Evolutionary conservation across 1,140 invertebrate species (phyloP).

Genomic region (Spodoptera litura): DNA sequence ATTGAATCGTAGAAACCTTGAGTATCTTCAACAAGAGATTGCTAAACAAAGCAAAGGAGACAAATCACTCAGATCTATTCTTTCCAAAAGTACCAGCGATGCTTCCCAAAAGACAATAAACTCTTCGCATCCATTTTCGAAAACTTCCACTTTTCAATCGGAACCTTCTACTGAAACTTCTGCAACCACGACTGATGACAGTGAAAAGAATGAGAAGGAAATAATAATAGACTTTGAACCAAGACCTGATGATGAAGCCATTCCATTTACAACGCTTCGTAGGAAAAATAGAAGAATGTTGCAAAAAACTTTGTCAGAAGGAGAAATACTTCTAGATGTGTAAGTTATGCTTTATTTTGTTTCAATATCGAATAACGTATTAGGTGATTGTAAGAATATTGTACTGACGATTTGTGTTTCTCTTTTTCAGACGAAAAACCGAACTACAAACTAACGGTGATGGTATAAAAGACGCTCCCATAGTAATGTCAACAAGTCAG

Average conservation of each 20-base stretch:
- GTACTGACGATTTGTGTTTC: too few species aligned
- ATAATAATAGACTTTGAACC: constrained; percentile 96
- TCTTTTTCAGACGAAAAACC: constrained; percentile 76
- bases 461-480: constrained; percentile 81
- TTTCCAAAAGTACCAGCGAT: constrained; percentile 81
- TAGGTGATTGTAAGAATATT: too few species aligned
- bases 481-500: constrained; percentile 86
- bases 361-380: neutral
- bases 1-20: constrained; percentile 82
- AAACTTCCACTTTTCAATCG: constrained; percentile 85
- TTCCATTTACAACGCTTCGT: constrained; percentile 84
- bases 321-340: constrained; percentile 91
- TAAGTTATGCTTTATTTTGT: constrained; percentile 58
- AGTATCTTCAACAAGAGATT: constrained; percentile 85
- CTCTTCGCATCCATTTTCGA: constrained; percentile 80
- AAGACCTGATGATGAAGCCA: constrained; percentile 88
- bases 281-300: constrained; percentile 88
- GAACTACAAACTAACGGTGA: constrained; percentile 78
- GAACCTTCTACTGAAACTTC: constrained; percentile 85
- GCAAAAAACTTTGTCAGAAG: constrained; percentile 93
- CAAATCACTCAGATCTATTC: constrained; percentile 74
- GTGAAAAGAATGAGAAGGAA: constrained; percentile 90
- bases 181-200: constrained; percentile 85
- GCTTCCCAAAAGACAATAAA: constrained; percentile 79
- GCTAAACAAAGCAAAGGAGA: constrained; percentile 82